These are phyloP conservation scores for Pandion haliaetus DNA, from an alignment of 2,113 vertebrate species.

Conservation along the genomic window DNA sequence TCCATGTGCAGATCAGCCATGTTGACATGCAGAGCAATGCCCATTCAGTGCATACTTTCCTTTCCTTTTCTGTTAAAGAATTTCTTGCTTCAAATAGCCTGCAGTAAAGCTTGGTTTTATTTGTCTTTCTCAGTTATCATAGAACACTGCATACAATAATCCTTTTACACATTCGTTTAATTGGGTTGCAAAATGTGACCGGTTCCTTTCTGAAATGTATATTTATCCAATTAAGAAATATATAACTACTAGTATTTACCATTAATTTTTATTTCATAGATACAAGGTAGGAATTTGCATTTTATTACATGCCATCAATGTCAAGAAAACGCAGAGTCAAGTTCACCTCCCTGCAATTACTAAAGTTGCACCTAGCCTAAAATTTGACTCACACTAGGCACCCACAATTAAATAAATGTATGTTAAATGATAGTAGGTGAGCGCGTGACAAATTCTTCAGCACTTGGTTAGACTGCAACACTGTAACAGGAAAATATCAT, in stretches of 20 bases:
- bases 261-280: conserved; percentile 16
- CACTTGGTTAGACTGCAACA: neutral
- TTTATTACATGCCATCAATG: neutral
- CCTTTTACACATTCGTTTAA: conserved; percentile 20
- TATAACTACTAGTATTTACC: neutral
- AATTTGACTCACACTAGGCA: neutral
- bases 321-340: neutral
- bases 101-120: neutral
- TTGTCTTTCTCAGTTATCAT: neutral
- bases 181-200: conserved; percentile 18
- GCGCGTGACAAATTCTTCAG: neutral
- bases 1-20: neutral
- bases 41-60: neutral
- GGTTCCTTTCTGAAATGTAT: neutral
- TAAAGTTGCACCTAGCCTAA: neutral
- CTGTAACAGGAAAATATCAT: neutral
- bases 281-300: neutral
- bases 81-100: neutral
- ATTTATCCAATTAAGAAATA: conserved; percentile 33
- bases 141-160: neutral
- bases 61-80: neutral
- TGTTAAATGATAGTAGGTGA: neutral
- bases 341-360: neutral
- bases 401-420: neutral
- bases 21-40: neutral